Percentiles rank a stretch among this genome's conserved stretches.
Conservation (phyloP, 30 jellyfish, hydroid and myxozoan genomes). For the Aurelia sp. region DNA sequence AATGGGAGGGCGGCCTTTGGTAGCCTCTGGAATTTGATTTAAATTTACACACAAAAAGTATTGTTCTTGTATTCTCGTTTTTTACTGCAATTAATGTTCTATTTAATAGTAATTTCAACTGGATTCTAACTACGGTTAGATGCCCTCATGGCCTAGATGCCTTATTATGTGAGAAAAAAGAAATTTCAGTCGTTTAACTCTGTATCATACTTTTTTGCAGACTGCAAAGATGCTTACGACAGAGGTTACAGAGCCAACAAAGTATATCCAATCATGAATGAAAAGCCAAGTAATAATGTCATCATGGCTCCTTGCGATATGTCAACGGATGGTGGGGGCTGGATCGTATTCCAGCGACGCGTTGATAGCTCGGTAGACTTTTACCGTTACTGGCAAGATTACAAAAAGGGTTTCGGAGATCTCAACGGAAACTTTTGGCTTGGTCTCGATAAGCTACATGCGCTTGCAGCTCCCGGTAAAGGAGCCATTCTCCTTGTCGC, state of each 20-base stretch:
- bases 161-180: too few species aligned
- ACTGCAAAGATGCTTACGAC: background rate
- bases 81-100: too few species aligned
- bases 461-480: background rate
- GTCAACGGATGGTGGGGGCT: background rate
- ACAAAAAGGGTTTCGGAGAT: constrained; percentile 7
- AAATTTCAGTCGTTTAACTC: too few species aligned
- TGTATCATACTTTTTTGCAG: background rate
- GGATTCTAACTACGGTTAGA: too few species aligned
- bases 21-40: too few species aligned
- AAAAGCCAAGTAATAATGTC: background rate
- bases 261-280: background rate
- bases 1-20: too few species aligned
- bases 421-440: constrained; percentile 2
- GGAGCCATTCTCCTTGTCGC: background rate
- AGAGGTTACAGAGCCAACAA: background rate
- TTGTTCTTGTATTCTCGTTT: too few species aligned
- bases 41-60: too few species aligned
- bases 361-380: background rate
- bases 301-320: background rate
- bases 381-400: constrained; percentile 5
- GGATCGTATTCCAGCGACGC: constrained; percentile 18
- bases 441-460: constrained; percentile 5
- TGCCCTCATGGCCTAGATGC: too few species aligned
- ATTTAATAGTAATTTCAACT: too few species aligned